Evolutionary conservation across 2,113 vertebrate genomes (phyloP), one percentile per base, ranked within the genome.

Genomic region (Siniperca chuatsi): DNA sequence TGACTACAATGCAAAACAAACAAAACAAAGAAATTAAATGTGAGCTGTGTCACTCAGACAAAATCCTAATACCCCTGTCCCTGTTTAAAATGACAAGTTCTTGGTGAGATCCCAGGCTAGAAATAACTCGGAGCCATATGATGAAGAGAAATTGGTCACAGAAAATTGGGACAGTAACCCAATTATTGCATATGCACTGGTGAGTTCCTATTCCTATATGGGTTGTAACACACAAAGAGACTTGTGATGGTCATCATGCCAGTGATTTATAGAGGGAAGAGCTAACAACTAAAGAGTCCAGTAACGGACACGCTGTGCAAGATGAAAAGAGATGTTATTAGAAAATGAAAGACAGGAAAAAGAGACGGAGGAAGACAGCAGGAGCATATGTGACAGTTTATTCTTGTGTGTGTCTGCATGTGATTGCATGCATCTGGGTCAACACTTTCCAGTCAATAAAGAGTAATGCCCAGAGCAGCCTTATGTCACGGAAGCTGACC

Each of bases 91-190:
- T 54, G 42, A 73, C 54, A 77, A 61, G 68, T 25, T 75, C 50
- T 73, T 21, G 55, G 78, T 80, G 71, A 86, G 73, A 78, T 90
- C 68, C 76, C 69, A 61, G 72, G 57, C 82, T 70, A 70, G 35
- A 90, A 92, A 84, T 83, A 92, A 90, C 76, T 73, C 13, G 1
- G 57, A 70, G 65, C 75, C 75, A 58, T 64, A 71, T 48, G 55
- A 85, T 61, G 60, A 77, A 78, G 77, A 69, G 61, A 84, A 92
- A 71, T 72, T 25, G 46, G 90, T 89, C 78, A 79, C 55, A 73
- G 88, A 84, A 86, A 93, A 93, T 52, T 86, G 82, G 93, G 87
- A 87, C 91, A 90, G 64, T 92, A 89, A 93, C 89, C 89, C 77
- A 93, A 77, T 93, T 88, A 92, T 71, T 58, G 46, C 20, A 21